These are phyloP conservation scores for Coregonus clupeaformis DNA, from an alignment of 2,113 vertebrate species.

Conservation along the genomic window DNA sequence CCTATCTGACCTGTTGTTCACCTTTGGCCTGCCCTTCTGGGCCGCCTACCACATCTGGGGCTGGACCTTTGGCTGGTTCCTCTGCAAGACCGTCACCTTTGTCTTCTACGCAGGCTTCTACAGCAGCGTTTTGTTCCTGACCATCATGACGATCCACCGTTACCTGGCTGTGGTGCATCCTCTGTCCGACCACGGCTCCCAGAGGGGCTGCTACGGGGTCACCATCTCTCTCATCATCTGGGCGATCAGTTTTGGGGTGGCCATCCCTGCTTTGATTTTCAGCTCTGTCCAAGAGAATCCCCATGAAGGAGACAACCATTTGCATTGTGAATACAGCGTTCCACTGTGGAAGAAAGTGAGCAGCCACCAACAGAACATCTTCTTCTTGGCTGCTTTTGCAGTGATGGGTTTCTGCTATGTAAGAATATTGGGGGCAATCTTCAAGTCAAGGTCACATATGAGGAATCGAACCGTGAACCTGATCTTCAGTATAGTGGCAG, in stretches of 20 bases:
- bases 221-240: conserved; percentile 71
- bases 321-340: conserved; percentile 62
- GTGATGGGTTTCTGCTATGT: conserved; percentile 82
- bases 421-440: conserved; percentile 77
- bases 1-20: conserved; percentile 85
- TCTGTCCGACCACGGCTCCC: conserved; percentile 61
- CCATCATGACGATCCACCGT: conserved; percentile 83
- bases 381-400: conserved; percentile 79
- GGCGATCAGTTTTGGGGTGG: conserved; percentile 73
- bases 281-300: conserved; percentile 34
- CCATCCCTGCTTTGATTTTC: conserved; percentile 75
- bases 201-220: conserved; percentile 41
- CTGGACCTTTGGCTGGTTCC: conserved; percentile 78
- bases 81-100: conserved; percentile 80
- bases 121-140: conserved; percentile 85
- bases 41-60: conserved; percentile 67
- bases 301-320: conserved; percentile 1
- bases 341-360: conserved; percentile 39
- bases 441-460: conserved; percentile 69
- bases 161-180: conserved; percentile 82
- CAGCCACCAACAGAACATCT: conserved; percentile 60
- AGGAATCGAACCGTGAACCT: conserved; percentile 83
- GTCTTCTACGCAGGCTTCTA: conserved; percentile 85
- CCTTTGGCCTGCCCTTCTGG: conserved; percentile 83
- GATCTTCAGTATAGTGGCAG: conserved; percentile 80